phyloP scores from a whole-genome alignment of 2,797 vertebrate genomes.

The Notoglanidium macrostoma region DNA sequence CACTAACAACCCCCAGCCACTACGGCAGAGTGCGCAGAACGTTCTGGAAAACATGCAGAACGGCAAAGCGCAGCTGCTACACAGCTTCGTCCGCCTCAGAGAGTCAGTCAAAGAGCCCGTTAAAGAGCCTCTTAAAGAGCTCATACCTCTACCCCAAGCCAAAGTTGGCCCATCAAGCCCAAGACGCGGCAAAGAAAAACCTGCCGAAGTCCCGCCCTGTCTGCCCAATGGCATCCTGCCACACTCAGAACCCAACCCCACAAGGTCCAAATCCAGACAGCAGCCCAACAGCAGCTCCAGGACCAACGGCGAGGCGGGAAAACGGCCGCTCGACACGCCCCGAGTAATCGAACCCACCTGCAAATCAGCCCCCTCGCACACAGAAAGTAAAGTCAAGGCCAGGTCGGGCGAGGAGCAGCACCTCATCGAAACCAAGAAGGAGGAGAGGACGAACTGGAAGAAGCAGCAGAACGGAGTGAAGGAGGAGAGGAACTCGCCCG shows the following conservation, averaged over 20 bases:
- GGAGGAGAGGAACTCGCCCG: slow-evolving; percentile 75
- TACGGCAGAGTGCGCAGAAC: slow-evolving; percentile 78
- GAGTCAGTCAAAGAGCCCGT: slow-evolving; percentile 52
- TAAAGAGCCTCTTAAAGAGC: slow-evolving; percentile 41
- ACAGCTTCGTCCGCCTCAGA: slow-evolving; percentile 67
- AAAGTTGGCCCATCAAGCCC: slow-evolving; percentile 62
- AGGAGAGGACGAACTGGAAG: slow-evolving; percentile 81
- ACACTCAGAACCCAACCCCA: slow-evolving; percentile 74
- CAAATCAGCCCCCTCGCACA: slow-evolving; percentile 60
- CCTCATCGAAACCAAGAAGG: slow-evolving; percentile 71
- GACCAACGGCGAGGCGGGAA: slow-evolving; percentile 64
- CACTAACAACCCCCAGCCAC: slow-evolving; percentile 78
- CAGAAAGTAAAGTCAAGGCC: slow-evolving; percentile 68
- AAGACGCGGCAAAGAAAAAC: slow-evolving; percentile 76
- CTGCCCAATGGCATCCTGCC: slow-evolving; percentile 73
- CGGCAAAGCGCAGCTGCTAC: slow-evolving; percentile 73
- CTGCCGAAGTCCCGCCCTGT: slow-evolving; percentile 71
- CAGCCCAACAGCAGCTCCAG: slow-evolving; percentile 65
- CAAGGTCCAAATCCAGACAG: slow-evolving; percentile 79
- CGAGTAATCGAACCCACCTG: slow-evolving; percentile 71
- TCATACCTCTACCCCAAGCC: slow-evolving; percentile 60
- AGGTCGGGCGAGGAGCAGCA: slow-evolving; percentile 71
- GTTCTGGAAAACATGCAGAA: slow-evolving; percentile 78
- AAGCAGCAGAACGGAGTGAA: slow-evolving; percentile 81
- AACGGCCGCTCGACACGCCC: slow-evolving; percentile 55